These are phyloP conservation scores for Megaustenia siamemsis DNA, from an alignment of 2,888 invertebrate genomes.

Conservation along the genomic window DNA sequence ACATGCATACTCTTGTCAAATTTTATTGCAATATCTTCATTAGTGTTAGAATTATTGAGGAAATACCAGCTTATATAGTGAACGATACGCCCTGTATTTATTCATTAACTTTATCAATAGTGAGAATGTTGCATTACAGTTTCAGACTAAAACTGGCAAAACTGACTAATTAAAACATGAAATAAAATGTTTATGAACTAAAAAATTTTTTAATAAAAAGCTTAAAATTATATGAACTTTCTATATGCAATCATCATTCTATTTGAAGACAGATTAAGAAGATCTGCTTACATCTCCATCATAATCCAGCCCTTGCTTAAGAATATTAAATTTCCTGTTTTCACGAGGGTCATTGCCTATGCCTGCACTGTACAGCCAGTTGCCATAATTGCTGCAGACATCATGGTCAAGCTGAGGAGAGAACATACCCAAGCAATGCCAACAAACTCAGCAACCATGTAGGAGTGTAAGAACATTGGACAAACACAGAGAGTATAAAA, in stretches of 20 bases:
- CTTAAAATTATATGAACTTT: neutral
- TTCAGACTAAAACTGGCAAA: neutral
- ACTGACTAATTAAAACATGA: neutral
- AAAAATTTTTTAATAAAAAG: no score
- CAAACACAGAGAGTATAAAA: no score
- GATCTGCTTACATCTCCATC: constrained; percentile 66
- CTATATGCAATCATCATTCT: neutral
- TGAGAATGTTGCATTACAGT: neutral
- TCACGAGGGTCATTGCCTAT: constrained; percentile 80
- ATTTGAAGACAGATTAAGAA: neutral
- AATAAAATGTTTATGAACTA: no score
- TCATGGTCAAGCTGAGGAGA: constrained; percentile 76
- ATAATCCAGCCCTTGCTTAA: constrained; percentile 76
- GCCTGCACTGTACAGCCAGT: constrained; percentile 80
- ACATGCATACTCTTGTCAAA: no score
- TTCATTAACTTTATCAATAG: no score
- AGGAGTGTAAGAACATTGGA: no score
- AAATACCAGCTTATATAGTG: no score
- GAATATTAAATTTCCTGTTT: constrained; percentile 76
- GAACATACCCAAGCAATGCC: neutral
- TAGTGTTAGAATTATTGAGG: no score
- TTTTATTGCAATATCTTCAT: no score
- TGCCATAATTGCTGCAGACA: constrained; percentile 80
- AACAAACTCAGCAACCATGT: neutral
- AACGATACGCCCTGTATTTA: no score